Evolutionary conservation across 1,140 invertebrate species (phyloP).

Genomic region (Hypothenemus hampei): DNA sequence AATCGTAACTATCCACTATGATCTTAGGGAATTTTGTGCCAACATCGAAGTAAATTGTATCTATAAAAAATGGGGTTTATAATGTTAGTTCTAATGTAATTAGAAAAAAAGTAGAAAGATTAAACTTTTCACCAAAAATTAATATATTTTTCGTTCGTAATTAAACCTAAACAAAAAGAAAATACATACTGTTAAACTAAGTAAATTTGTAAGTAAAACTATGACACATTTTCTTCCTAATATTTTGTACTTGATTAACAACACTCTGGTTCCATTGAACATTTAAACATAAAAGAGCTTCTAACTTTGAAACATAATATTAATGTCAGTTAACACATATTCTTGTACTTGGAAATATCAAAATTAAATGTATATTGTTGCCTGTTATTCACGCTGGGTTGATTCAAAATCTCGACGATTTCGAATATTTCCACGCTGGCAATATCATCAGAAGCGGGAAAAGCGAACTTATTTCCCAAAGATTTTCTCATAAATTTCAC

Average conservation of each 20-base stretch:
- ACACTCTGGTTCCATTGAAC: too few species aligned
- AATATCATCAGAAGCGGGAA: constrained; percentile 14
- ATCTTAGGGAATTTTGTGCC: constrained; percentile 32
- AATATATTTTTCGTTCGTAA: too few species aligned
- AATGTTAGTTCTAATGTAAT: too few species aligned
- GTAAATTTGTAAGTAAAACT: too few species aligned
- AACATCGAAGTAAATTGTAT: constrained; percentile 27
- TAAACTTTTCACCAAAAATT: too few species aligned
- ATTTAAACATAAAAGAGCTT: too few species aligned
- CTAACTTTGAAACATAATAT: too few species aligned
- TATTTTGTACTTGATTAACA: too few species aligned
- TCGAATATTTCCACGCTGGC: constrained; percentile 15
- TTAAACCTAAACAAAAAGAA: too few species aligned
- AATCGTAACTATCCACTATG: constrained; percentile 28
- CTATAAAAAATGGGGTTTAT: constrained; percentile 15
- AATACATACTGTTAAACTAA: too few species aligned
- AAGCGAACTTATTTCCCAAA: constrained; percentile 18
- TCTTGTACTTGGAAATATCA: constrained; percentile 19
- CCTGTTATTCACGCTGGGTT: constrained; percentile 19
- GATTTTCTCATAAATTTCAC: constrained; percentile 24
- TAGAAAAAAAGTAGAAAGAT: too few species aligned
- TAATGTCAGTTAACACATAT: constrained; percentile 21
- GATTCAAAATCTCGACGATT: constrained; percentile 16
- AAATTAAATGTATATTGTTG: constrained; percentile 23
- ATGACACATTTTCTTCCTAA: too few species aligned